Conservation (phyloP, 2,113 vertebrate species). For the Crotophaga sulcirostris region DNA sequence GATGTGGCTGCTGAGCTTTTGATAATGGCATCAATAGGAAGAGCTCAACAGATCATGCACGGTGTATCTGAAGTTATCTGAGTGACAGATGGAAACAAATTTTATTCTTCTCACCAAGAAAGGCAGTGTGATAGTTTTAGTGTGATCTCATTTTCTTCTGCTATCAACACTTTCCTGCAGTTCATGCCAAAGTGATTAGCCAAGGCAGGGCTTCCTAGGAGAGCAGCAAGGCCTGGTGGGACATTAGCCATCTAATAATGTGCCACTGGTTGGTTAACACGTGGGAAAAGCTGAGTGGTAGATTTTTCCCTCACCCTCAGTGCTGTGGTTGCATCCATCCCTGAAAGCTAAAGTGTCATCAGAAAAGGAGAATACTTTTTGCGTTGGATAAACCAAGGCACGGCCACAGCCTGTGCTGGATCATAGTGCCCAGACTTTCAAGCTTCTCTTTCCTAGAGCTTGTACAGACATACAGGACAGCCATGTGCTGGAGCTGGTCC, state of each 20-base stretch:
- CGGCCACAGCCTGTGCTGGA: not conserved
- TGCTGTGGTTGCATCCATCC: not conserved
- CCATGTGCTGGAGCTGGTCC: not conserved
- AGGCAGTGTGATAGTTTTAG: not conserved
- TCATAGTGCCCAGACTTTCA: not conserved
- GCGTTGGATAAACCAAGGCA: not conserved
- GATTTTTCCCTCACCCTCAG: not conserved
- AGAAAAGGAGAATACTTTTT: not conserved
- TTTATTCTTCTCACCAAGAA: not conserved
- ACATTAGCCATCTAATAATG: not conserved
- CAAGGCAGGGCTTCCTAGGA: not conserved
- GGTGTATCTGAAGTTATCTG: not conserved
- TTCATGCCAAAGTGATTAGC: not conserved
- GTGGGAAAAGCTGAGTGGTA: not conserved
- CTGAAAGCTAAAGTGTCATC: not conserved
- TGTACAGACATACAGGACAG: not conserved
- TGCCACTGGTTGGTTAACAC: not conserved
- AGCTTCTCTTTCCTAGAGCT: not conserved
- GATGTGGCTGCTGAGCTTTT: not conserved
- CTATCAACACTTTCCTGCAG: not conserved
- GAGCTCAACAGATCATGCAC: not conserved
- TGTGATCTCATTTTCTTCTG: not conserved
- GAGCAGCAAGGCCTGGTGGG: not conserved
- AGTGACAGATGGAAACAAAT: fast-evolving
- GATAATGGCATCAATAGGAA: not conserved